phyloP scores from a whole-genome alignment of 2,797 vertebrate genomes.

The Enteromius radiatus region DNA sequence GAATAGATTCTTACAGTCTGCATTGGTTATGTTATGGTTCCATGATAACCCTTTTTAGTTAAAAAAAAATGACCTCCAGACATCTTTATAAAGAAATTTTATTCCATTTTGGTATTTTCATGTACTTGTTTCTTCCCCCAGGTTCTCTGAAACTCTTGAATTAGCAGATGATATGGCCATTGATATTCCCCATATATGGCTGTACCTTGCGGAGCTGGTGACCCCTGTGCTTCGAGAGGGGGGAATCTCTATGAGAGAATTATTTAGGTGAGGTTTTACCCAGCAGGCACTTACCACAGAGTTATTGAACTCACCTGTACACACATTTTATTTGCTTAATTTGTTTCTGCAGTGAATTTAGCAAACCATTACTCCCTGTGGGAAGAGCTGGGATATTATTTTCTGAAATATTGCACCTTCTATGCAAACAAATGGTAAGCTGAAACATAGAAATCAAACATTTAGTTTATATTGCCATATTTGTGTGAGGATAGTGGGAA shows the following conservation, averaged over 20 bases:
- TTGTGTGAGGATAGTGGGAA: not conserved
- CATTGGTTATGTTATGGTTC: not conserved
- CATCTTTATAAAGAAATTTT: not conserved
- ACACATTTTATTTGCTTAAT: constrained; percentile 48
- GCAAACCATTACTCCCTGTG: constrained; percentile 97
- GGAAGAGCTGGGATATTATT: constrained; percentile 96
- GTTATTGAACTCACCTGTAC: not conserved
- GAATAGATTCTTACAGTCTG: not conserved
- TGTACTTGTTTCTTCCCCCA: constrained; percentile 58
- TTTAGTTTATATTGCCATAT: not conserved
- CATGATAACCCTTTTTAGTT: not conserved
- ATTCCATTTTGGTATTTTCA: not conserved
- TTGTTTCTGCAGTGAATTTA: constrained; percentile 90
- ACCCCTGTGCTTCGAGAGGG: constrained; percentile 92
- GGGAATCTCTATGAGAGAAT: constrained; percentile 97
- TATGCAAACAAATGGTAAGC: constrained; percentile 99
- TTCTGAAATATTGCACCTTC: constrained; percentile 99
- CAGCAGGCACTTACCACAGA: not conserved
- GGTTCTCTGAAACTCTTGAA: constrained; percentile 93
- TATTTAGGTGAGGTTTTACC: constrained; percentile 83
- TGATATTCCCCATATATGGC: constrained; percentile 98
- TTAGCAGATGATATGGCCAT: constrained; percentile 98
- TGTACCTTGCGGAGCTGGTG: constrained; percentile 97
- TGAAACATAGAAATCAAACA: not conserved
- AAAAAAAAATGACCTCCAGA: too few species aligned